A percentile compares a stretch with the other conserved stretches of the same genome.
Conservation (phyloP, 1,140 invertebrate species). For the Anastatus disparis region DNA sequence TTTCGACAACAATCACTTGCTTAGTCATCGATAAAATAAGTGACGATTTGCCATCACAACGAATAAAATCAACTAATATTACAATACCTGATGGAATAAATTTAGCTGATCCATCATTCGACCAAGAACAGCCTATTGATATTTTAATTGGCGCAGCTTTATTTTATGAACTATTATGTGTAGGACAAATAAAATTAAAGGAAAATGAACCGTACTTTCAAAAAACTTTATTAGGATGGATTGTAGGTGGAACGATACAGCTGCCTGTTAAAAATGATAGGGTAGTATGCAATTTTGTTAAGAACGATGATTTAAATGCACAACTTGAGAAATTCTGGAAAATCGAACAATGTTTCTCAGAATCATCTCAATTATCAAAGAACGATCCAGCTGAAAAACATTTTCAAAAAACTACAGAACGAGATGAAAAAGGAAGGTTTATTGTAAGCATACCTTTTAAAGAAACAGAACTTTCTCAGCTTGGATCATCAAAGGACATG, state of each 20-base stretch:
- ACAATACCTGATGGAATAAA: constrained; percentile 5
- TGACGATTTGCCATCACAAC: neutral
- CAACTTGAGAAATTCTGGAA: neutral
- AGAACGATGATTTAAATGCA: neutral
- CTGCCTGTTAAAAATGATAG: too few relatives aligned
- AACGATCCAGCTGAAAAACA: too few relatives aligned
- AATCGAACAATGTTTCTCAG: too few relatives aligned
- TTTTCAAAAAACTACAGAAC: neutral
- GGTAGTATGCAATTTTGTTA: neutral
- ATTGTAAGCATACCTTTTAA: neutral
- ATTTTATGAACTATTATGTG: constrained; percentile 17
- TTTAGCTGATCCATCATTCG: constrained; percentile 22
- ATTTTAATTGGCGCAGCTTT: constrained; percentile 13
- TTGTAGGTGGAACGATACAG: too few relatives aligned
- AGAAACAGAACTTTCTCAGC: too few relatives aligned
- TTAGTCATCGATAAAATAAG: neutral
- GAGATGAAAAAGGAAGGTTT: neutral
- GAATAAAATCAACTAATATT: neutral
- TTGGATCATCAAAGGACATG: too few relatives aligned
- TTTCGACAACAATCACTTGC: neutral
- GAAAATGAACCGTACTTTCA: constrained; percentile 3
- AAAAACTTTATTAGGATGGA: constrained; percentile 6
- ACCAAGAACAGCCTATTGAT: constrained; percentile 1
- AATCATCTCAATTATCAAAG: too few relatives aligned
- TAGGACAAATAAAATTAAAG: constrained; percentile 22